A percentile compares a stretch with the other conserved stretches of the same genome.
These are phyloP conservation scores for Blera fallax DNA, from an alignment of 2,888 invertebrate species.

Conservation along the genomic window DNA sequence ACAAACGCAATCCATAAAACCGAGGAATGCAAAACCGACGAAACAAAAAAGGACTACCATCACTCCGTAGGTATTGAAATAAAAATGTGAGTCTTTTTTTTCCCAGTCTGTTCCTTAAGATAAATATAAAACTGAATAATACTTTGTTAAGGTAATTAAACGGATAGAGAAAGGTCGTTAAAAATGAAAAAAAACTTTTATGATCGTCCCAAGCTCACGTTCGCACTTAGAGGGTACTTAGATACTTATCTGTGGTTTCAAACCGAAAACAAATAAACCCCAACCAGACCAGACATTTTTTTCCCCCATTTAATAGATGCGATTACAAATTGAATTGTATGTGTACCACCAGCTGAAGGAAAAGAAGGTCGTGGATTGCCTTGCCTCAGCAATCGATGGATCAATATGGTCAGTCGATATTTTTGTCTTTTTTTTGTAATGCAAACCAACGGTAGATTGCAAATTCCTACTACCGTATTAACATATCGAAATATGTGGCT, in stretches of 20 bases:
- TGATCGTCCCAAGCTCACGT: slow-evolving; percentile 54
- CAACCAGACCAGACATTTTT: not conserved
- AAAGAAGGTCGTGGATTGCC: not conserved
- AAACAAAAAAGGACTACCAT: slow-evolving; percentile 13
- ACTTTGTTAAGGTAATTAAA: slow-evolving; percentile 65
- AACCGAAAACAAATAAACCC: slow-evolving; percentile 43
- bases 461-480: not conserved
- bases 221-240: slow-evolving; percentile 62
- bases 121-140: slow-evolving; percentile 34
- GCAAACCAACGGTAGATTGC: not conserved
- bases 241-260: slow-evolving; percentile 46
- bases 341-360: not conserved
- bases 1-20: slow-evolving; percentile 48
- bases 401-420: not conserved
- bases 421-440: not conserved
- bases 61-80: not conserved
- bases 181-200: slow-evolving; percentile 47
- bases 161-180: slow-evolving; percentile 62
- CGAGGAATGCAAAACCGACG: slow-evolving; percentile 44
- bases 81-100: not conserved
- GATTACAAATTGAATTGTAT: slow-evolving; percentile 6
- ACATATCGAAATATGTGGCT: not conserved
- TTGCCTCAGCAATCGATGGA: not conserved
- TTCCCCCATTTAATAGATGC: not conserved
- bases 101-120: not conserved